Percentiles rank a stretch among this genome's conserved stretches.
These are phyloP conservation scores for Gobiocypris rarus DNA, from an alignment of 2,113 vertebrate genomes.

Conservation along the genomic window DNA sequence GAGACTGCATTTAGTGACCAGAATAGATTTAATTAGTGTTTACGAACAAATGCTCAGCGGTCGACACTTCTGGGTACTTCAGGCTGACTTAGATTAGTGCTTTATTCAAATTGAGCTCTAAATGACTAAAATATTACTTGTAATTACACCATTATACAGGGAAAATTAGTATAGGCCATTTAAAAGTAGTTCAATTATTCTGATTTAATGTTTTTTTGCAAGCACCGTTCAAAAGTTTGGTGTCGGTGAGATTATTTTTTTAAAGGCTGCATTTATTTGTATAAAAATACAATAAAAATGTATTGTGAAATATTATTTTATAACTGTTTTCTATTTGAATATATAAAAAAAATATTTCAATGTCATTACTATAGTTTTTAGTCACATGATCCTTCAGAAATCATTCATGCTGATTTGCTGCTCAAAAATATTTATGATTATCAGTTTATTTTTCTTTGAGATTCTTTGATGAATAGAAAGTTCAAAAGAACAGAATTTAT, in stretches of 20 bases:
- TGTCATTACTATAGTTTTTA: background rate
- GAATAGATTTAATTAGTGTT: constrained; percentile 15
- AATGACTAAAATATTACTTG: background rate
- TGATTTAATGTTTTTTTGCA: background rate
- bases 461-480: background rate
- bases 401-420: background rate
- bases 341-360: background rate
- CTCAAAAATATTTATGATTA: background rate
- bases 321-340: background rate
- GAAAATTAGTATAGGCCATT: background rate
- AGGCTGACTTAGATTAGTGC: constrained; percentile 8
- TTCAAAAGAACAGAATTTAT: background rate
- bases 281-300: background rate
- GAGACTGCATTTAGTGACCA: constrained; percentile 17
- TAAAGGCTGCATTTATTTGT: background rate
- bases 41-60: background rate
- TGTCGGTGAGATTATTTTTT: background rate
- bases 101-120: background rate
- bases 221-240: background rate
- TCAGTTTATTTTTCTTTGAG: background rate
- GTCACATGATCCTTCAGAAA: background rate
- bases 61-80: background rate
- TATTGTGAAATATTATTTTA: background rate
- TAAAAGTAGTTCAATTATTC: background rate
- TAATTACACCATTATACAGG: background rate